Percentiles rank a stretch among this genome's conserved stretches.
These are phyloP conservation scores for Bombus consobrinus DNA, from an alignment of 1,140 invertebrate genomes.

Conservation along the genomic window DNA sequence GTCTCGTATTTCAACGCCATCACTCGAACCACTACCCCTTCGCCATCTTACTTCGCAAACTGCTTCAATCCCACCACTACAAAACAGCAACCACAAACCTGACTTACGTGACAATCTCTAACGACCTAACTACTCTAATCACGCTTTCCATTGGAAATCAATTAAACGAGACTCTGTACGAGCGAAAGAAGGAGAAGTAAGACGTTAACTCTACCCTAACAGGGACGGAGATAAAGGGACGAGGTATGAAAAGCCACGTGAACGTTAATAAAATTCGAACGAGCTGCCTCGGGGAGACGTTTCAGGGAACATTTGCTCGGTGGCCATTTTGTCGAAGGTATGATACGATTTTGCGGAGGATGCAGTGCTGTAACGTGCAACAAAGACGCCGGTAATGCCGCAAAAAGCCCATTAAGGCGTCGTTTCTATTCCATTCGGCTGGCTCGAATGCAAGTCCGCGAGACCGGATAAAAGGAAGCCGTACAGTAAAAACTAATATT, in stretches of 20 bases:
- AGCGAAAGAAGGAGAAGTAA: background rate
- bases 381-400: conserved; percentile 29
- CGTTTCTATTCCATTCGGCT: conserved; percentile 50
- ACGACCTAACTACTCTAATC: background rate
- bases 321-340: conserved; percentile 8
- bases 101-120: too few relatives aligned
- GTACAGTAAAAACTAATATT: conserved; percentile 48
- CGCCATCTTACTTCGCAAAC: background rate
- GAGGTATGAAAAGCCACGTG: background rate
- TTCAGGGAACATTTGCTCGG: background rate
- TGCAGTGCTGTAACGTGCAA: background rate
- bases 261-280: conserved; percentile 43
- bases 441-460: conserved; percentile 17
- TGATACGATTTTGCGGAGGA: too few relatives aligned
- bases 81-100: too few relatives aligned
- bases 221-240: background rate
- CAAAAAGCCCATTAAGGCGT: conserved; percentile 47
- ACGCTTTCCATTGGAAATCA: background rate
- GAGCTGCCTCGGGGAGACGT: background rate
- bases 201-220: background rate
- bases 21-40: background rate
- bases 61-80: background rate
- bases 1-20: background rate
- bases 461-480: conserved; percentile 30
- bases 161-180: background rate